phyloP scores from a whole-genome alignment of 1,140 invertebrate genomes.

The Lithobius niger region DNA sequence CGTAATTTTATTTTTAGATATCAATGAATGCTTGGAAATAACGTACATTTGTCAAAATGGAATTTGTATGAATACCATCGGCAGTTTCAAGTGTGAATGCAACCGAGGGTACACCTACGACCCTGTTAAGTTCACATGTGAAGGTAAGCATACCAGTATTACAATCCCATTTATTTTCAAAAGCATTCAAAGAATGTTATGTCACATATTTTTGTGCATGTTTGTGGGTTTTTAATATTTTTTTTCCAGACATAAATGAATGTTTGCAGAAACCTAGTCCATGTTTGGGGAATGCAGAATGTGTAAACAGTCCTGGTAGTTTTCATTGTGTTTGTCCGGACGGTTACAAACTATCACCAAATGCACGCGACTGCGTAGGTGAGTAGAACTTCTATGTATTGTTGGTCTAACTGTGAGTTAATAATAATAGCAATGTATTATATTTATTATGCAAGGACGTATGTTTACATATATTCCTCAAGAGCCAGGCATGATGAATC shows the following conservation, averaged over 20 bases:
- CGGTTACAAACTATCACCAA: conserved; percentile 51
- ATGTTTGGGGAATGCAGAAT: conserved; percentile 65
- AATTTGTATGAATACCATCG: conserved; percentile 60
- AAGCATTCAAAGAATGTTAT: too few species aligned
- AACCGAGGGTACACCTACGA: conserved; percentile 57
- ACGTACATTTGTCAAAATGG: conserved; percentile 72
- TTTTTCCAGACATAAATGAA: conserved; percentile 55
- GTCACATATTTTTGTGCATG: too few species aligned
- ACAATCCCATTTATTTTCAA: too few species aligned
- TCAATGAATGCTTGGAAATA: conserved; percentile 54
- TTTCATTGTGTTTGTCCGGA: conserved; percentile 57
- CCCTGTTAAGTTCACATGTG: conserved; percentile 53
- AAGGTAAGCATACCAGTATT: too few species aligned
- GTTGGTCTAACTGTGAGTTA: neutral
- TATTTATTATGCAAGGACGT: conserved; percentile 7
- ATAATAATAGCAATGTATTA: neutral
- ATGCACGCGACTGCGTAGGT: conserved; percentile 50
- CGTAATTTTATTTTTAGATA: neutral
- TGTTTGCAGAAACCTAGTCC: conserved; percentile 44
- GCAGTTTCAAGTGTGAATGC: conserved; percentile 56
- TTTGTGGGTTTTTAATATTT: too few species aligned
- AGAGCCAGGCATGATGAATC: too few species aligned
- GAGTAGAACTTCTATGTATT: conserved; percentile 18
- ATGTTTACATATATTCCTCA: too few species aligned
- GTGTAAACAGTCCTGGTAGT: conserved; percentile 55